Conservation (phyloP, 1,140 invertebrate genomes). For the Zaprionus camerounensis region DNA sequence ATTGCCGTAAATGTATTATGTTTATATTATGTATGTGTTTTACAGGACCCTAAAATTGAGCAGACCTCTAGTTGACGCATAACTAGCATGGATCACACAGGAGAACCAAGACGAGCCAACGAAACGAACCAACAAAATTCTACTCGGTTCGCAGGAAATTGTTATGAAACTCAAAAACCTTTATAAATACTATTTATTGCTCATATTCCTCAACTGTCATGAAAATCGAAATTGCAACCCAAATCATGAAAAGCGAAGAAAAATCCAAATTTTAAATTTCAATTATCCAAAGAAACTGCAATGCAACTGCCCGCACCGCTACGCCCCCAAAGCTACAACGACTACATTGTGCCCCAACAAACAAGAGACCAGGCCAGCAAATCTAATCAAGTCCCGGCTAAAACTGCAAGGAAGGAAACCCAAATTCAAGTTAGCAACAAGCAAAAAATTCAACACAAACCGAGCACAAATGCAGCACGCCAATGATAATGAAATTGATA, state of each 20-base stretch:
- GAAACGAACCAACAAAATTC: conserved; percentile 33
- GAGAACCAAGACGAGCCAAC: conserved; percentile 36
- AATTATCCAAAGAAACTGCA: conserved; percentile 49
- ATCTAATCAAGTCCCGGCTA: conserved; percentile 62
- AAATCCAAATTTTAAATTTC: conserved; percentile 43
- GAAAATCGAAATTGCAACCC: conserved; percentile 46
- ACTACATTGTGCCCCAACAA: conserved; percentile 54
- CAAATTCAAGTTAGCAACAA: conserved; percentile 65
- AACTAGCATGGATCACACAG: conserved; percentile 68
- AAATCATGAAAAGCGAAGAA: conserved; percentile 2
- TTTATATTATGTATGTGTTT: background rate
- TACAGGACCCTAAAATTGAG: conserved; percentile 51
- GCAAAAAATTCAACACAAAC: conserved; percentile 38
- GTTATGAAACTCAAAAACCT: conserved; percentile 81
- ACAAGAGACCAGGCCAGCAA: conserved; percentile 58
- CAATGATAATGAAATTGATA: conserved; percentile 63
- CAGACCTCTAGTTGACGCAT: conserved; percentile 35
- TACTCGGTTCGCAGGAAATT: conserved; percentile 57
- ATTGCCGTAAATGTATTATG: background rate
- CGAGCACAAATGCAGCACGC: conserved; percentile 43
- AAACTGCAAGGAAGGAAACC: conserved; percentile 81
- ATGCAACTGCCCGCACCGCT: conserved; percentile 39
- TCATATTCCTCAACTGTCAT: conserved; percentile 72
- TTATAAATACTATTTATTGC: conserved; percentile 69
- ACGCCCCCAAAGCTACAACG: conserved; percentile 3